These are phyloP conservation scores for Troilus luridus DNA, from an alignment of 2,888 invertebrate genomes.

Conservation along the genomic window DNA sequence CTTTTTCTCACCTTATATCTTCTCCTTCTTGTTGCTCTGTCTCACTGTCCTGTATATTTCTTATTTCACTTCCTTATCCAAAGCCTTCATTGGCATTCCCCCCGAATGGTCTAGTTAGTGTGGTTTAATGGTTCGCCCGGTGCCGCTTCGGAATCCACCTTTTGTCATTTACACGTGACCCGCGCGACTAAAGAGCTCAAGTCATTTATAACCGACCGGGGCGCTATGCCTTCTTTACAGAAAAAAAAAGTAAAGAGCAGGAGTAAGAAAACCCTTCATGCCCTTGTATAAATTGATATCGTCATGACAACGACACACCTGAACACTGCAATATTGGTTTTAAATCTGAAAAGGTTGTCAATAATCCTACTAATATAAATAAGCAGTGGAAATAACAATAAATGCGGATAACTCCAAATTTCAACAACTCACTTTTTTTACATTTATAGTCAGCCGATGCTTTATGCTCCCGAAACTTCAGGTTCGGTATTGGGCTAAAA, in stretches of 20 bases:
- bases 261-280: background rate
- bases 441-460: too few species aligned
- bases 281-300: too few species aligned
- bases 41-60: slow-evolving; percentile 1
- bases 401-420: too few species aligned
- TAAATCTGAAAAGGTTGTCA: too few species aligned
- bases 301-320: too few species aligned
- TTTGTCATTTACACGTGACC: slow-evolving; percentile 20
- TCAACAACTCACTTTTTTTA: too few species aligned
- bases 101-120: slow-evolving; percentile 35
- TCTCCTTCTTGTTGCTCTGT: background rate
- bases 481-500: too few species aligned
- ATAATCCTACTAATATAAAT: too few species aligned
- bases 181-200: background rate
- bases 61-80: slow-evolving; percentile 39
- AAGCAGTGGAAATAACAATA: too few species aligned
- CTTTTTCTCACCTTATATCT: slow-evolving; percentile 55
- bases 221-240: slow-evolving; percentile 1
- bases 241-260: background rate
- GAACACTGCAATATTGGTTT: too few species aligned
- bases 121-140: slow-evolving; percentile 27
- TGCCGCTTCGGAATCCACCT: slow-evolving; percentile 33
- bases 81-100: slow-evolving; percentile 32
- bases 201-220: background rate
- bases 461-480: too few species aligned